phyloP scores from a whole-genome alignment of 2,797 vertebrate genomes.

The Lacerta bilineata region DNA sequence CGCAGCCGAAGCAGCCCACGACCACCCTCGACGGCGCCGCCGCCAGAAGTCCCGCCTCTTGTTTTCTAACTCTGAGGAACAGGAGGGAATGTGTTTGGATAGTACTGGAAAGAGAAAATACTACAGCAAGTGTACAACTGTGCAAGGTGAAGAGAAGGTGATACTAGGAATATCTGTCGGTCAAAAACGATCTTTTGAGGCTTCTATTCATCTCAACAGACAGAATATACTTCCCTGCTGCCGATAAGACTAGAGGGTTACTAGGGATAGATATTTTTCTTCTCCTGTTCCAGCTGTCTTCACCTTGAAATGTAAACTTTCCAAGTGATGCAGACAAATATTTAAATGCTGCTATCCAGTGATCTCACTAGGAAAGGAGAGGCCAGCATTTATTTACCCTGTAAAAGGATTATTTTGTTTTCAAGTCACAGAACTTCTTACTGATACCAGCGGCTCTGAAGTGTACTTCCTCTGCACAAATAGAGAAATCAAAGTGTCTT shows the following conservation, averaged over 20 bases:
- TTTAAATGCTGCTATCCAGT: constrained; percentile 41
- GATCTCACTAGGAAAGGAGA: constrained; percentile 34
- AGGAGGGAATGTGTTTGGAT: background rate
- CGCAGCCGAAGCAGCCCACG: too few species aligned
- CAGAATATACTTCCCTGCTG: background rate
- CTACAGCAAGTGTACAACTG: background rate
- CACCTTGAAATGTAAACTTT: constrained; percentile 27
- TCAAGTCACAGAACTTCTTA: constrained; percentile 44
- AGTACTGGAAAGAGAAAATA: constrained; percentile 19
- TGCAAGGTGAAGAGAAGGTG: background rate
- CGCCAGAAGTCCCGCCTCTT: too few species aligned
- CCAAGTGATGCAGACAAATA: constrained; percentile 27
- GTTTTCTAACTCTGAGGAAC: background rate
- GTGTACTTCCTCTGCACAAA: constrained; percentile 48
- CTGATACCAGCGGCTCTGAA: constrained; percentile 41
- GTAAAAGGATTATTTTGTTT: constrained; percentile 15
- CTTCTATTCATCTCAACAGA: background rate
- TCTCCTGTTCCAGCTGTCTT: constrained; percentile 33
- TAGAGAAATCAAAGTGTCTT: constrained; percentile 50
- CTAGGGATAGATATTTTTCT: background rate
- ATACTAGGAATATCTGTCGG: constrained; percentile 12
- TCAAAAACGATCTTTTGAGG: constrained; percentile 15
- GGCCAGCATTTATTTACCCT: constrained; percentile 30
- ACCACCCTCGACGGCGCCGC: too few species aligned
- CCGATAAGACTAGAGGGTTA: background rate